These are phyloP conservation scores for Ptychodera flava DNA, from an alignment of 35 echinoderm and acorn worm species.

Conservation along the genomic window DNA sequence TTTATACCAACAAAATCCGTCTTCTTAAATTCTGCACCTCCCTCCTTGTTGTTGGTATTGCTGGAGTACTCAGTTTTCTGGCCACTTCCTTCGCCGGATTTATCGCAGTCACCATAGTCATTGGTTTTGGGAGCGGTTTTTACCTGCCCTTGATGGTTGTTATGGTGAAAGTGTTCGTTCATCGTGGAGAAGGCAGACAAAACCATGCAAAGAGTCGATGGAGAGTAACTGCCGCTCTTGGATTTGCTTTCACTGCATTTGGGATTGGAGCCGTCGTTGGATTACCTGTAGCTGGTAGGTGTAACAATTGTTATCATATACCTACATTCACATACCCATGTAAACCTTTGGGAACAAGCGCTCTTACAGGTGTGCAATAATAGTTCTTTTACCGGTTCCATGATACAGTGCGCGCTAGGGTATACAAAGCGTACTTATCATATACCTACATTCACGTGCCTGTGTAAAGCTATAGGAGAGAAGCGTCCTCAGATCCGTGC, in stretches of 20 bases:
- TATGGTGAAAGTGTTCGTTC: not conserved
- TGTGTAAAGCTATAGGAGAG: no score
- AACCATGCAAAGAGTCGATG: not conserved
- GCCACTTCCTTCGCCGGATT: not conserved
- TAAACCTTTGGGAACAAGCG: no score
- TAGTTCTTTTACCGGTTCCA: no score
- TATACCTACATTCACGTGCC: no score
- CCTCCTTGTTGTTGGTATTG: not conserved
- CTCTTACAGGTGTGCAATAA: no score
- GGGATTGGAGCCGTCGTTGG: not conserved
- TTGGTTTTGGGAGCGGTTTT: not conserved
- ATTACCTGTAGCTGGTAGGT: not conserved
- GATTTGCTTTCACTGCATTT: not conserved
- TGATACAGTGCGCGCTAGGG: no score
- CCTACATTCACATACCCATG: no score
- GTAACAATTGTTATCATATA: no score
- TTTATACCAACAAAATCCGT: not conserved
- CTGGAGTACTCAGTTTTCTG: not conserved
- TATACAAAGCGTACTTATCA: no score
- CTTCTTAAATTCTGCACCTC: not conserved
- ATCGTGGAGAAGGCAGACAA: not conserved
- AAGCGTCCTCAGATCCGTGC: no score
- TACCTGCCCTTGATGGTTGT: not conserved
- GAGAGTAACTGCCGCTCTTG: not conserved
- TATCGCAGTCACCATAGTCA: not conserved